Evolutionary conservation across 1,140 invertebrate species (phyloP), one percentile per base, ranked within the genome.

Genomic region (Danaus melanippus): DNA sequence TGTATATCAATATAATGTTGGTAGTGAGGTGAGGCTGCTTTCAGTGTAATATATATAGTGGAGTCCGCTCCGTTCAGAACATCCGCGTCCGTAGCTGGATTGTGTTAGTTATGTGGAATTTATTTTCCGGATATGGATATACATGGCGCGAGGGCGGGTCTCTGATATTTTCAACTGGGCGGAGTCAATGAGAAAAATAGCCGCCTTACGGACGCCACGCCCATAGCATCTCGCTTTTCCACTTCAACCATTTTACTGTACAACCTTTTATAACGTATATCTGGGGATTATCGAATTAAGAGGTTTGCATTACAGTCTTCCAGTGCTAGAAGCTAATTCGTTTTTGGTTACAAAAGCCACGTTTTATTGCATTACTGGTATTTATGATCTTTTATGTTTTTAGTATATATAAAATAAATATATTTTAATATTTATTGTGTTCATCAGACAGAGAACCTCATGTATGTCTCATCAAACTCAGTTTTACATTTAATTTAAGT

Each of bases 181-280:
- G 81, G 81, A 67, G 81, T 76, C 62, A 67, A 42, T 48, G 69
- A 73, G 77, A 84, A 84, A 84, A 84, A 84, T 80, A 51, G 57
- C 70, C 79, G 79, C 81, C 81, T 82, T 78, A 62, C 51, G 21
- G 57, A 17, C 39, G 74, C 76, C 79, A 82, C 81, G 81, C 81
- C 81, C 69, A 75, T 50, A 48, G 42, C 55, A 58, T 66, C 60
- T 68, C 65, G 59, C 66, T 68, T 66, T 67, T 76, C 68, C 66
- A 66, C 56, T 62, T 60, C 63, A 56, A 65, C 66, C 61, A 68
- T 71, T 75, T 71, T 62, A 65, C 67, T 67, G 62, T 61, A 67
- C 58, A 65, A 58, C 55, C 63, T 67, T n/a, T 70, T 74, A 67
- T 71, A 68, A 66, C 61, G 50, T 69, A 60, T 61, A 49, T 71